Evolutionary conservation across 2,888 invertebrate species (phyloP), one percentile per base, ranked within the genome.

Genomic region (Leucoma salicis): DNA sequence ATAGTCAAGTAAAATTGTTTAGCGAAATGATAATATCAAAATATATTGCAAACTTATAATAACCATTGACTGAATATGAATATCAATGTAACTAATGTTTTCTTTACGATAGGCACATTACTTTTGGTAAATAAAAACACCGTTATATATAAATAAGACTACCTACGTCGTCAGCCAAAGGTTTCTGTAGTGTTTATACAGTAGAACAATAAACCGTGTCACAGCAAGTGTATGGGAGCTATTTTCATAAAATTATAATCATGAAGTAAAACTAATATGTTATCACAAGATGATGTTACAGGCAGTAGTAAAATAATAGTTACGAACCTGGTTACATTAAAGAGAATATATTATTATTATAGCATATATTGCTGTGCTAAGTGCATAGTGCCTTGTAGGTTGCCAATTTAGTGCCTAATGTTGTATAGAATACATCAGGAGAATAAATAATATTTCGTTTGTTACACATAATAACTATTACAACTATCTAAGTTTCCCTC

Each of bases 381-480:
- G 76, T 82, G 89, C 89, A 89, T 89, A 90, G 90, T 90, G 90
- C 90, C 90, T 90, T 90, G 90, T 90, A 89, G 90, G 90, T 90
- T 88, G 89, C 90, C 90, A 90, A 90, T 87, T 82, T 90, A 90
- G 90, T 90, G 90, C 90, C 90, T 90, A 89, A 86, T 78, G 73
- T 82, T 81, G 76, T 58, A 57, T 73, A 73, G 68, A 57, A 68
- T 68, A 70, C 70, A 66, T 65, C 63, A 49, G 70, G 65, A 70
- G 73, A 69, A 60, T 70, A 61, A 62, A 63, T 66, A 57, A 55
- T 64, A 66, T 70, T 58, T 21, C 59, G 68, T 63, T 64, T 62
- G 60, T n/a, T n/a, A 59, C 56, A 58, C 8, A 52, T 45, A 53
- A 53, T 53, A 49, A 28, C 38, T 18, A 18, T 18, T 27, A 21